phyloP scores from a whole-genome alignment of 2,888 invertebrate species.

The Crioceris asparagi region DNA sequence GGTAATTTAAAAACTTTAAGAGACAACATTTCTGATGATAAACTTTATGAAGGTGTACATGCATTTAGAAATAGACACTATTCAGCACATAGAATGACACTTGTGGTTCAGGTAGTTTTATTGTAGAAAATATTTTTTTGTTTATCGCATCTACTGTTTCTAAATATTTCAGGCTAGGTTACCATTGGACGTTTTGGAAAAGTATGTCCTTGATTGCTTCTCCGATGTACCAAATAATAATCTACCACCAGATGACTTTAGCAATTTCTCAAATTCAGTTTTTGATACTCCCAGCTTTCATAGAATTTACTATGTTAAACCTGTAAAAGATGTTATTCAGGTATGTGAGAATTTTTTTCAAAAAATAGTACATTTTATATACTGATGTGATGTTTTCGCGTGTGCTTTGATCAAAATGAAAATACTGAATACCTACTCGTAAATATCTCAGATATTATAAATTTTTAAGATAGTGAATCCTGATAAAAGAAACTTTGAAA shows the following conservation, averaged over 20 bases:
- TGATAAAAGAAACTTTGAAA: too few relatives aligned
- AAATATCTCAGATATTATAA: too few relatives aligned
- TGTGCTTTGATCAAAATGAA: too few relatives aligned
- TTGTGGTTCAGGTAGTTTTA: constrained; percentile 60
- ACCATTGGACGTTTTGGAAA: constrained; percentile 52
- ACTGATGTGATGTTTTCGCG: too few relatives aligned
- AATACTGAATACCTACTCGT: too few relatives aligned
- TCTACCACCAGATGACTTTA: constrained; percentile 52
- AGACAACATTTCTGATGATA: constrained; percentile 55
- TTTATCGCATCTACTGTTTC: constrained; percentile 1
- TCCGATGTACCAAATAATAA: constrained; percentile 57
- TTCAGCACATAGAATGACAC: constrained; percentile 78
- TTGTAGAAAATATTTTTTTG: background rate
- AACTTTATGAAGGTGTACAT: constrained; percentile 57
- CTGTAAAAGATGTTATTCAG: constrained; percentile 61
- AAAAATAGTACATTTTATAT: too few relatives aligned
- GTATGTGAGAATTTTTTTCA: too few relatives aligned
- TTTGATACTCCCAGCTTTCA: constrained; percentile 52
- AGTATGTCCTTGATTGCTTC: constrained; percentile 55
- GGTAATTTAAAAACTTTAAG: constrained; percentile 68
- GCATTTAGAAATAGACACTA: constrained; percentile 70
- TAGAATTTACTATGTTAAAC: constrained; percentile 63
- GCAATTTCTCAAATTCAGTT: constrained; percentile 41
- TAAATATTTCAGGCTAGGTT: constrained; percentile 41
- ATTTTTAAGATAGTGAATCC: too few relatives aligned